These are phyloP conservation scores for Colletes collaris DNA, from an alignment of 2,888 invertebrate species.

Conservation along the genomic window DNA sequence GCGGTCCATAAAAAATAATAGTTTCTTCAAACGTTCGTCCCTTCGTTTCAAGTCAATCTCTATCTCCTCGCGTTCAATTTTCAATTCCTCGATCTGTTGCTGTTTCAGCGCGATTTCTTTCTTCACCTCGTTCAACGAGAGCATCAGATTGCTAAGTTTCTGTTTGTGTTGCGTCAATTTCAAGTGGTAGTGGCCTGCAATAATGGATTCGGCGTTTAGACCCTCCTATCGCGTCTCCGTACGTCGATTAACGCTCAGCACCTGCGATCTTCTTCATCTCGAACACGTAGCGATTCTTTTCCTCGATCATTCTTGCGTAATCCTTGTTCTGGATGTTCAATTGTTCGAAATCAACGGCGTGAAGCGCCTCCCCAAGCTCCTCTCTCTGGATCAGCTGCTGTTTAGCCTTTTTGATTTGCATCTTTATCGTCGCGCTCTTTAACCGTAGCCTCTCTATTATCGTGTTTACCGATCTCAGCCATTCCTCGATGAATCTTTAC, in stretches of 20 bases:
- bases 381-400: constrained; percentile 85
- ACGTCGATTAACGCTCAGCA: constrained; percentile 18
- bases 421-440: constrained; percentile 85
- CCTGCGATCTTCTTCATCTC: constrained; percentile 86
- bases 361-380: constrained; percentile 85
- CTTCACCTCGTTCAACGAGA: constrained; percentile 82
- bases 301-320: constrained; percentile 84
- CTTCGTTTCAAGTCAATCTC: constrained; percentile 82
- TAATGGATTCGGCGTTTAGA: background rate
- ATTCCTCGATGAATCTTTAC: constrained; percentile 85
- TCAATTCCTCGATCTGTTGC: constrained; percentile 82
- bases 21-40: constrained; percentile 76
- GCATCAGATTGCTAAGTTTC: constrained; percentile 84
- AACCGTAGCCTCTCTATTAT: constrained; percentile 86
- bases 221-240: background rate
- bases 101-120: constrained; percentile 82
- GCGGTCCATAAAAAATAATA: constrained; percentile 38
- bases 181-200: constrained; percentile 83
- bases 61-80: constrained; percentile 82
- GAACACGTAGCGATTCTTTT: constrained; percentile 84
- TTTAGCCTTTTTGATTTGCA: constrained; percentile 84
- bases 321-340: constrained; percentile 86
- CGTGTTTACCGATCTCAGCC: constrained; percentile 85
- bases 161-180: constrained; percentile 85
- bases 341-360: constrained; percentile 87